Conservation (phyloP, 2,888 invertebrate genomes). For the Drosophila quasianomalipes region DNA sequence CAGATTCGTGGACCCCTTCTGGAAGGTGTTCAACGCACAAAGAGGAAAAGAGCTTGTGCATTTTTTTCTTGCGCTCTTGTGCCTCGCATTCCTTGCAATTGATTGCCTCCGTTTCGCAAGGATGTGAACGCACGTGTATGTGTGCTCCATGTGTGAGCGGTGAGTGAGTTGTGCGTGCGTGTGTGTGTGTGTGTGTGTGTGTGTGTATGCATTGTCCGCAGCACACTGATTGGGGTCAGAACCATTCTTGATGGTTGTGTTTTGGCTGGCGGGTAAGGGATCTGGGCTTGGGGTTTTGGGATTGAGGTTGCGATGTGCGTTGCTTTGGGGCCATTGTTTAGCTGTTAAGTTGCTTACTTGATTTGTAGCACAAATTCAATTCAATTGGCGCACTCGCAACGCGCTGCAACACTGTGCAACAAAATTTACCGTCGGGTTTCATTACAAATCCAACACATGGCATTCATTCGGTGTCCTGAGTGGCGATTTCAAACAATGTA, state of each 20-base stretch:
- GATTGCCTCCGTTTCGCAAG: conserved; percentile 69
- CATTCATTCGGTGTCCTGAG: conserved; percentile 9
- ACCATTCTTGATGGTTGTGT: conserved; percentile 27
- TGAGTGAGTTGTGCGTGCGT: conserved; percentile 4
- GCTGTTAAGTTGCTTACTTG: conserved; percentile 81
- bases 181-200: background rate
- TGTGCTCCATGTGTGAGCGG: conserved; percentile 3
- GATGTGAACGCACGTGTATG: conserved; percentile 17
- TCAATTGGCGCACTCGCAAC: conserved; percentile 65
- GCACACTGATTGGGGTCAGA: conserved; percentile 49
- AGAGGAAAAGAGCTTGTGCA: conserved; percentile 55
- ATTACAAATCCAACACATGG: conserved; percentile 25
- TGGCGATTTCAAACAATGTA: conserved; percentile 3
- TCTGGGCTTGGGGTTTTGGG: background rate
- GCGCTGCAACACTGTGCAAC: conserved; percentile 58
- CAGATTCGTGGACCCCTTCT: conserved; percentile 11
- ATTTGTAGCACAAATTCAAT: conserved; percentile 80
- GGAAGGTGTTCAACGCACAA: conserved; percentile 61
- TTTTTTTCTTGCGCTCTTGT: conserved; percentile 55
- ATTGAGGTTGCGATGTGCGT: conserved; percentile 33
- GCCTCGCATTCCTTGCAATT: conserved; percentile 76
- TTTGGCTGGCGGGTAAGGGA: conserved; percentile 3
- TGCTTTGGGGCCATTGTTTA: conserved; percentile 70
- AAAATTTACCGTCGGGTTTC: conserved; percentile 51
- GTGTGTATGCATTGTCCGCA: conserved; percentile 44